Evolutionary conservation across 2,797 vertebrate genomes (phyloP).

Genomic region (Centroberyx gerrardi): DNA sequence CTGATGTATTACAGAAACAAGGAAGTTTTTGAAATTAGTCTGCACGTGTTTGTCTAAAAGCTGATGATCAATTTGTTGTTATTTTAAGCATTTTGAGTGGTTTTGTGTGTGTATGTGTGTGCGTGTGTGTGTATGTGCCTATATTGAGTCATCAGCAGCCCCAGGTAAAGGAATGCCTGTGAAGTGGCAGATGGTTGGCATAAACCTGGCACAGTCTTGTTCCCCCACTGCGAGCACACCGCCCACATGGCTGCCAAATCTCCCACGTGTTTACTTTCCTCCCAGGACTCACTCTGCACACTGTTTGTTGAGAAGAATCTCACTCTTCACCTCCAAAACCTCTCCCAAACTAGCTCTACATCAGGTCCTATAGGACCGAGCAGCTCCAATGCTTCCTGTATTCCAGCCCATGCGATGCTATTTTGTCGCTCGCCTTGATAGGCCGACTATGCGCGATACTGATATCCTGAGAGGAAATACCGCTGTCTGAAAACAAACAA

Average conservation of each 20-base stretch:
- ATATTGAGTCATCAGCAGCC: slow-evolving; percentile 70
- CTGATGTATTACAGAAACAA: not conserved
- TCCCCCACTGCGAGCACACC: slow-evolving; percentile 57
- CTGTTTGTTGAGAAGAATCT: slow-evolving; percentile 61
- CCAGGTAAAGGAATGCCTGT: slow-evolving; percentile 77
- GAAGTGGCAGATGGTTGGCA: slow-evolving; percentile 81
- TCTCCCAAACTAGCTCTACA: slow-evolving; percentile 39
- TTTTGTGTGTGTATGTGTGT: slow-evolving; percentile 19
- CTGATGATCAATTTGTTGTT: not conserved
- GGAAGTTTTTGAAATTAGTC: not conserved
- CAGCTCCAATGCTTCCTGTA: slow-evolving; percentile 37
- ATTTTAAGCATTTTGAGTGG: not conserved
- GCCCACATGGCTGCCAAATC: slow-evolving; percentile 75
- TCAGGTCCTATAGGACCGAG: slow-evolving; percentile 12
- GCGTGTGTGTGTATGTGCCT: slow-evolving; percentile 23
- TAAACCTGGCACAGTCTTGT: slow-evolving; percentile 62
- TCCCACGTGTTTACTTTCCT: slow-evolving; percentile 74
- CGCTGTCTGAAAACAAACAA: slow-evolving; percentile 75
- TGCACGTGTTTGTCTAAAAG: not conserved
- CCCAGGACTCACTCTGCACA: slow-evolving; percentile 61
- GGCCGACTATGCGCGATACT: slow-evolving; percentile 47
- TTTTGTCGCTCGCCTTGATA: slow-evolving; percentile 41
- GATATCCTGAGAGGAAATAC: slow-evolving; percentile 76
- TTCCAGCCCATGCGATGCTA: slow-evolving; percentile 18
- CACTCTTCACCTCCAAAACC: slow-evolving; percentile 54